These are phyloP conservation scores for Sebastolobus alascanus DNA, from an alignment of 2,797 vertebrate species.

Conservation along the genomic window DNA sequence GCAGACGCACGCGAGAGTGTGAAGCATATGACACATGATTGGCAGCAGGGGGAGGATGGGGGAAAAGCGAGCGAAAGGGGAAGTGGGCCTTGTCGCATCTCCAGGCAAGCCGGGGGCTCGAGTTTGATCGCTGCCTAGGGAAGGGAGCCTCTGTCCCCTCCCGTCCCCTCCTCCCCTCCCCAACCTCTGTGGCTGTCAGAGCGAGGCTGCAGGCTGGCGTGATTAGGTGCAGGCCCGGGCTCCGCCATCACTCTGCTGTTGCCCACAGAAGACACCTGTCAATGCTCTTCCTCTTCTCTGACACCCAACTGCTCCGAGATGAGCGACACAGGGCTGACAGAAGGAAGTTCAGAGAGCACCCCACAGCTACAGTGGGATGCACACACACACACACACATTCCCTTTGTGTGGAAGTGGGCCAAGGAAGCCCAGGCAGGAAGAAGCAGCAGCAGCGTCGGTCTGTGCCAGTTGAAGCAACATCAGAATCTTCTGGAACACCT, in stretches of 20 bases:
- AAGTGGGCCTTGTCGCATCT: constrained; percentile 79
- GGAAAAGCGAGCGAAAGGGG: constrained; percentile 53
- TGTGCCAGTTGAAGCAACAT: constrained; percentile 50
- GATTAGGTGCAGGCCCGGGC: constrained; percentile 74
- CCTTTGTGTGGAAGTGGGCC: constrained; percentile 60
- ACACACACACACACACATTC: constrained; percentile 27
- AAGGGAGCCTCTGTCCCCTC: constrained; percentile 55
- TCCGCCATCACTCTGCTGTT: constrained; percentile 57
- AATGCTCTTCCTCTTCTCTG: constrained; percentile 65
- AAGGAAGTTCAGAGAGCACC: constrained; percentile 67
- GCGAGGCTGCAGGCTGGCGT: constrained; percentile 56
- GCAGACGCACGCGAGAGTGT: constrained; percentile 51
- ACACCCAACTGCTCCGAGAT: constrained; percentile 59
- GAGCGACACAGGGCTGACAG: constrained; percentile 66
- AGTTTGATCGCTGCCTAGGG: constrained; percentile 80
- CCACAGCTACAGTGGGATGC: constrained; percentile 54
- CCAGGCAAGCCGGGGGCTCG: constrained; percentile 73
- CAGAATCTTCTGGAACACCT: constrained; percentile 61
- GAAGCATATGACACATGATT: constrained; percentile 80
- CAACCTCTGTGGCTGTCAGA: constrained; percentile 68
- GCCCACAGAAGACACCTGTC: constrained; percentile 77
- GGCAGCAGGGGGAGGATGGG: constrained; percentile 67
- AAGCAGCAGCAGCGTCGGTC: constrained; percentile 25
- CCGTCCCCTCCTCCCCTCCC: neutral
- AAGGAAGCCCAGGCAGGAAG: constrained; percentile 55